A percentile compares a stretch with the other conserved stretches of the same genome.
Evolutionary conservation across 2,797 vertebrate species (phyloP).

Genomic region (Acanthis flammea): DNA sequence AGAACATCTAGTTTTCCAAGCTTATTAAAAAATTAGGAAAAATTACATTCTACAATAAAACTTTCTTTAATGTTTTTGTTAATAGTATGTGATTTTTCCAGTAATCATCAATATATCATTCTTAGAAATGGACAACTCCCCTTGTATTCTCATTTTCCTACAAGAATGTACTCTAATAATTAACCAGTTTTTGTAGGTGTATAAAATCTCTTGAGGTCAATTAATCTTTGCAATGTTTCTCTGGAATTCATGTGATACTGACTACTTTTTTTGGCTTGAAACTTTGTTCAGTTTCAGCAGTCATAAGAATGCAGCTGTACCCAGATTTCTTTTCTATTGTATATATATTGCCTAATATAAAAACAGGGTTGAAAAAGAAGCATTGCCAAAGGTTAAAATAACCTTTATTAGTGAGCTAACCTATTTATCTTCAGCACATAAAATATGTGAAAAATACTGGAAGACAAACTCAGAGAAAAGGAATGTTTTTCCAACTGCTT

Average conservation of each 20-base stretch:
- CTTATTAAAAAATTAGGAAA: background rate
- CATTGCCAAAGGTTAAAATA: conserved; percentile 42
- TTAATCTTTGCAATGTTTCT: background rate
- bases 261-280: background rate
- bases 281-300: background rate
- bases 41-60: background rate
- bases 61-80: background rate
- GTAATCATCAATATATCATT: background rate
- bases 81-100: background rate
- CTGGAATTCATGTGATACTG: background rate
- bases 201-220: background rate
- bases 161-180: background rate
- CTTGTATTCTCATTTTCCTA: background rate
- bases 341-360: background rate
- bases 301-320: background rate
- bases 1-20: background rate
- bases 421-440: conserved; percentile 25
- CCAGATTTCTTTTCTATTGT: background rate
- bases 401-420: background rate
- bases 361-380: background rate
- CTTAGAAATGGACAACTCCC: background rate
- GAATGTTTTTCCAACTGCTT: background rate
- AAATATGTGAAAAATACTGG: background rate
- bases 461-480: background rate
- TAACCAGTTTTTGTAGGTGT: background rate